Conservation (phyloP, 2,888 invertebrate genomes). For the Meteorus cinctellus region DNA sequence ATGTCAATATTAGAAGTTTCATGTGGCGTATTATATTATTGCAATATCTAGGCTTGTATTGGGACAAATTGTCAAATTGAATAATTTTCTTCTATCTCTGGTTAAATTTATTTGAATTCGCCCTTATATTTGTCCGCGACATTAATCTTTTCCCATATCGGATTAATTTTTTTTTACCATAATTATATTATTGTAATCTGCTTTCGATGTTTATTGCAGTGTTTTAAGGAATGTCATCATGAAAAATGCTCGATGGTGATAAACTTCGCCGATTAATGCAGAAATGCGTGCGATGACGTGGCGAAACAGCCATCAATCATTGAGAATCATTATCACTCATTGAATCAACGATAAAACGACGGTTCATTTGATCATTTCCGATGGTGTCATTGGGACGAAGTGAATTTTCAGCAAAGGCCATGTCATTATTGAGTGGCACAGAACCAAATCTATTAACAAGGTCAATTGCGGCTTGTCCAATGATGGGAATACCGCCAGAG, state of each 20-base stretch:
- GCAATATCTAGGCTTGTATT: background rate
- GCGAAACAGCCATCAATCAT: slow-evolving; percentile 40
- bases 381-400: slow-evolving; percentile 60
- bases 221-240: slow-evolving; percentile 11
- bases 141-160: background rate
- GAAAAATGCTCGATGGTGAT: slow-evolving; percentile 15
- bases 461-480: slow-evolving; percentile 68
- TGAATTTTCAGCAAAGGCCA: slow-evolving; percentile 61
- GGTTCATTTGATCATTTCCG: slow-evolving; percentile 64
- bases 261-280: background rate
- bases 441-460: slow-evolving; percentile 69
- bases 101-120: background rate
- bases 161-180: background rate
- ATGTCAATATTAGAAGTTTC: slow-evolving; percentile 43
- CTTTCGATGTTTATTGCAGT: background rate
- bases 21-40: background rate
- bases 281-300: slow-evolving; percentile 7
- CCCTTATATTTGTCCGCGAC: background rate
- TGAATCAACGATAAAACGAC: slow-evolving; percentile 63
- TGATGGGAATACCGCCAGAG: slow-evolving; percentile 66
- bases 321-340: slow-evolving; percentile 65
- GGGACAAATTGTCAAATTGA: background rate
- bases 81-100: background rate
- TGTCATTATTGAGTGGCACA: slow-evolving; percentile 57
- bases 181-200: background rate